phyloP scores from a whole-genome alignment of 2,888 invertebrate genomes.

The Ormyrus thymus region DNA sequence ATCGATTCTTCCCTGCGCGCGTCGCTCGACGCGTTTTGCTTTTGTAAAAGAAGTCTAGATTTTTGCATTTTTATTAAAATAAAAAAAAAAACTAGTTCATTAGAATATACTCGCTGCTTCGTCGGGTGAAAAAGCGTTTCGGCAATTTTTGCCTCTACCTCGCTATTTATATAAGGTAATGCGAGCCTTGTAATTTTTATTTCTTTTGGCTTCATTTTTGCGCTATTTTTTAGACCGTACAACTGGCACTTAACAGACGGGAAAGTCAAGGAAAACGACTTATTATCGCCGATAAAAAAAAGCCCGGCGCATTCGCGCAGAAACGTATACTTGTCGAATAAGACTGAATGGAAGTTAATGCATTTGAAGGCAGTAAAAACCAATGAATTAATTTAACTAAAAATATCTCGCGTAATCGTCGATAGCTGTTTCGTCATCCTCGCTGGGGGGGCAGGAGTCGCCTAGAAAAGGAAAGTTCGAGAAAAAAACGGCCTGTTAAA shows the following conservation, averaged over 20 bases:
- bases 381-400: not conserved
- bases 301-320: not conserved
- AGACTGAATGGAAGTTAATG: slow-evolving; percentile 6
- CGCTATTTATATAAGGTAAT: slow-evolving; percentile 28
- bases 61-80: no score
- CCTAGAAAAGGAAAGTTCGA: not conserved
- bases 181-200: slow-evolving; percentile 17
- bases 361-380: not conserved
- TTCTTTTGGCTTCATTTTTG: slow-evolving; percentile 1
- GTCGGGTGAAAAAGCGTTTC: no score
- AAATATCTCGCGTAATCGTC: not conserved
- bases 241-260: not conserved
- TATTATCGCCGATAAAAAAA: slow-evolving; percentile 8
- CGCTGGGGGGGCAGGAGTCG: not conserved
- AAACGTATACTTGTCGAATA: not conserved
- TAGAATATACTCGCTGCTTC: no score
- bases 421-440: slow-evolving; percentile 24
- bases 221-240: not conserved
- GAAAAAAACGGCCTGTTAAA: not conserved
- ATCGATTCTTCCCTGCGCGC: slow-evolving; percentile 1
- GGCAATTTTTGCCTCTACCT: no score
- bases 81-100: no score
- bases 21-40: no score
- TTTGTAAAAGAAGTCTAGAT: no score
- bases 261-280: slow-evolving; percentile 38